A percentile compares a stretch with the other conserved stretches of the same genome.
These are phyloP conservation scores for Tribolium castaneum DNA, from an alignment of 1,140 invertebrate genomes.

Conservation along the genomic window DNA sequence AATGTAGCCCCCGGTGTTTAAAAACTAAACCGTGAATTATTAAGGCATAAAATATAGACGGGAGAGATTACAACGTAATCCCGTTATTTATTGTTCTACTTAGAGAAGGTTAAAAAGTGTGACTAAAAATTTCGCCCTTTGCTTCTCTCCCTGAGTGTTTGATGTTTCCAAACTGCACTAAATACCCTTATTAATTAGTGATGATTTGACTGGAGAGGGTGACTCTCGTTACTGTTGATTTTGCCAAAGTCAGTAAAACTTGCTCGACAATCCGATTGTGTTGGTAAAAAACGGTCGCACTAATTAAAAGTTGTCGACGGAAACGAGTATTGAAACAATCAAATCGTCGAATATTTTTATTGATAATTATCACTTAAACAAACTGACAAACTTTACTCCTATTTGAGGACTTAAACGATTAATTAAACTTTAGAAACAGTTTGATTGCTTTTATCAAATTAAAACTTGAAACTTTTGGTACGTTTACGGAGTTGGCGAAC, in stretches of 20 bases:
- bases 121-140: constrained; percentile 1
- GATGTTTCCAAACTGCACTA: constrained; percentile 21
- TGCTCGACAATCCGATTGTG: constrained; percentile 10
- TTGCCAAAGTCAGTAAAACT: constrained; percentile 18
- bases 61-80: constrained; percentile 5
- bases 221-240: constrained; percentile 10
- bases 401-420: constrained; percentile 29
- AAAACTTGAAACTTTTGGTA: constrained; percentile 14
- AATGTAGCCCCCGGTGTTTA: background rate
- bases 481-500: background rate
- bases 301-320: constrained; percentile 6
- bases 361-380: constrained; percentile 32
- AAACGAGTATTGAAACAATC: constrained; percentile 4
- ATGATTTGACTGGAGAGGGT: background rate
- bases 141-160: constrained; percentile 1
- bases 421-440: constrained; percentile 30
- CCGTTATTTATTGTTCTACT: background rate
- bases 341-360: constrained; percentile 25
- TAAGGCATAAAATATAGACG: constrained; percentile 1
- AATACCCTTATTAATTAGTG: constrained; percentile 31
- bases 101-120: constrained; percentile 3
- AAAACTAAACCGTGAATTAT: constrained; percentile 3
- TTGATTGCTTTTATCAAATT: constrained; percentile 35
- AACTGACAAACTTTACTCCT: constrained; percentile 18
- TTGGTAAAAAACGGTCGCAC: background rate